Percentiles rank a stretch among this genome's conserved stretches.
These are phyloP conservation scores for Tillus elongatus DNA, from an alignment of 2,888 invertebrate species.

Conservation along the genomic window DNA sequence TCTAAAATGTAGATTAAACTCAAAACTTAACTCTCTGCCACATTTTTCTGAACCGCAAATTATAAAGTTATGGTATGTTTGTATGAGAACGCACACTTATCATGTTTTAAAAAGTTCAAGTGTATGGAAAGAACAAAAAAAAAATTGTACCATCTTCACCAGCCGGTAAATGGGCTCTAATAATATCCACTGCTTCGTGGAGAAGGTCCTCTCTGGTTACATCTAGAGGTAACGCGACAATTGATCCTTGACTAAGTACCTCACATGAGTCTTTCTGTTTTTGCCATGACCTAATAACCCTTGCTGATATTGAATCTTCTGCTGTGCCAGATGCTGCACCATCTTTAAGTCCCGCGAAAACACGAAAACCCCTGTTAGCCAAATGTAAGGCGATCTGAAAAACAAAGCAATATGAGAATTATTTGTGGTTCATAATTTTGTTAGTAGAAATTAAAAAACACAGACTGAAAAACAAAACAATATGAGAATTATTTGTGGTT, in stretches of 20 bases:
- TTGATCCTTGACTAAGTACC: constrained; percentile 33
- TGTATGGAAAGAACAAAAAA: too few species aligned
- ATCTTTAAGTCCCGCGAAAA: constrained; percentile 63
- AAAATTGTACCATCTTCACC: constrained; percentile 81
- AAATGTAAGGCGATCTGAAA: constrained; percentile 58
- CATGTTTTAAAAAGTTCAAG: too few species aligned
- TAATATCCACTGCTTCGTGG: constrained; percentile 68
- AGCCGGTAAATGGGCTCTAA: constrained; percentile 71
- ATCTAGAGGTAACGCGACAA: constrained; percentile 66
- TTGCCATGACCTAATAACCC: constrained; percentile 45
- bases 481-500: too few species aligned
- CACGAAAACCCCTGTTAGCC: constrained; percentile 63
- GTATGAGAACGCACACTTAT: too few species aligned
- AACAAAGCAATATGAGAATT: constrained; percentile 6
- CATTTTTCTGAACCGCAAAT: too few species aligned
- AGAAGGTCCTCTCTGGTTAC: constrained; percentile 72
- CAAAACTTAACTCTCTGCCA: too few species aligned
- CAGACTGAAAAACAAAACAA: constrained; percentile 37
- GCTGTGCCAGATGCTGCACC: constrained; percentile 45
- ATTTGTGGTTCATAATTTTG: too few species aligned
- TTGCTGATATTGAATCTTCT: constrained; percentile 52
- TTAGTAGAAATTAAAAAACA: too few species aligned
- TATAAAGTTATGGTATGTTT: too few species aligned
- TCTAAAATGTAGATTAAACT: too few species aligned
- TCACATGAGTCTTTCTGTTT: constrained; percentile 39